phyloP scores from a whole-genome alignment of 1,140 invertebrate genomes.

The Zaprionus davidi region DNA sequence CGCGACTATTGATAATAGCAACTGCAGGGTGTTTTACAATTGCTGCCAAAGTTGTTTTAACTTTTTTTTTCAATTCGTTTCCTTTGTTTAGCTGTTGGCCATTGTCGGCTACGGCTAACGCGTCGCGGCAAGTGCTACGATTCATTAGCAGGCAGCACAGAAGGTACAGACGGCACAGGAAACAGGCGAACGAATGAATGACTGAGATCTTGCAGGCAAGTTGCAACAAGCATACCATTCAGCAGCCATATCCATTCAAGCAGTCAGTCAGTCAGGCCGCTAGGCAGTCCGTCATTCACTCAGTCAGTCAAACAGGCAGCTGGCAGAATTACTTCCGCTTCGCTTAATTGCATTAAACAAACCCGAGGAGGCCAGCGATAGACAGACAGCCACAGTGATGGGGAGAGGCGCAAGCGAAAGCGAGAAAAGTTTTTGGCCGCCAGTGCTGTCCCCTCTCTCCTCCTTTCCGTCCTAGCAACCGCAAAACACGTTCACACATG shows the following conservation, averaged over 20 bases:
- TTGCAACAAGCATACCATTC: conserved; percentile 47
- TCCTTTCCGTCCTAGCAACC: conserved; percentile 30
- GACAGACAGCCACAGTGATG: conserved; percentile 19
- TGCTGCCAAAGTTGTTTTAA: background rate
- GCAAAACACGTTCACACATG: conserved; percentile 80
- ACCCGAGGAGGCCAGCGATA: conserved; percentile 46
- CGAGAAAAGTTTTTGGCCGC: conserved; percentile 43
- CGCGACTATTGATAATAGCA: background rate
- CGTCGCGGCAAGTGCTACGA: conserved; percentile 51
- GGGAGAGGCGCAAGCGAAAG: background rate
- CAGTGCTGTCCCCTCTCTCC: conserved; percentile 5
- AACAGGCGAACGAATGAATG: conserved; percentile 18
- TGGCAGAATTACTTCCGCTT: conserved; percentile 71
- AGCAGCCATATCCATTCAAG: conserved; percentile 34
- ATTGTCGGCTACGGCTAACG: conserved; percentile 48
- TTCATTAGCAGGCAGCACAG: conserved; percentile 52
- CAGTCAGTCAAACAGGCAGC: conserved; percentile 37
- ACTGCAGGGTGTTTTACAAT: conserved; percentile 14
- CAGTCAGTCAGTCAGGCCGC: conserved; percentile 16
- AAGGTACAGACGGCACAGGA: conserved; percentile 9
- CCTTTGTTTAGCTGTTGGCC: conserved; percentile 50
- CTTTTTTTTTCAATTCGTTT: conserved; percentile 16
- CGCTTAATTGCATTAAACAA: conserved; percentile 80
- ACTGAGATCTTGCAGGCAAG: conserved; percentile 27
- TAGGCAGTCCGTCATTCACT: conserved; percentile 41